Conservation (phyloP, 2,113 vertebrate genomes). For the Smithornis capensis region DNA sequence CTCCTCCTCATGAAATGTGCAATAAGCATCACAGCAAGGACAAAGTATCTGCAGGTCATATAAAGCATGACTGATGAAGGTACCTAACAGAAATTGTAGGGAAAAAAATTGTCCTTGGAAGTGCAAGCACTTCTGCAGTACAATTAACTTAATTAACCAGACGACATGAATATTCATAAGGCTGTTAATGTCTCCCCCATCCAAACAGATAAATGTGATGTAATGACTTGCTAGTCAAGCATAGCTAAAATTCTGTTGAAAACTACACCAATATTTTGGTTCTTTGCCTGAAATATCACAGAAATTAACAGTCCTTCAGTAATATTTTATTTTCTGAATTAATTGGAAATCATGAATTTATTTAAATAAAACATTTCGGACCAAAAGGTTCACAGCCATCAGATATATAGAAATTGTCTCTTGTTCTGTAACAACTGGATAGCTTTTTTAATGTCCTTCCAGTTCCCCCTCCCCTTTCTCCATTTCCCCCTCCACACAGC, state of each 20-base stretch:
- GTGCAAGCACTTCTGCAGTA: conserved; percentile 87
- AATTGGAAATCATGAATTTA: conserved; percentile 76
- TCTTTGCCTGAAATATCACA: conserved; percentile 82
- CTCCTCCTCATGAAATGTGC: not conserved
- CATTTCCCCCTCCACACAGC: conserved; percentile 45
- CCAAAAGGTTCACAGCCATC: conserved; percentile 52
- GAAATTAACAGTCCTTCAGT: conserved; percentile 78
- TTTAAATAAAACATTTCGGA: conserved; percentile 56
- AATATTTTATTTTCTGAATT: conserved; percentile 80
- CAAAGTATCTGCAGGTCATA: conserved; percentile 55
- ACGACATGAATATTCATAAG: conserved; percentile 92
- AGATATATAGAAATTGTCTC: conserved; percentile 42
- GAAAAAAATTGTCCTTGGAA: conserved; percentile 81
- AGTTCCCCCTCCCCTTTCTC: conserved; percentile 50
- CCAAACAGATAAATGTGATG: conserved; percentile 90
- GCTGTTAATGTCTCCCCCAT: conserved; percentile 89
- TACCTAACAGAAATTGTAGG: conserved; percentile 58
- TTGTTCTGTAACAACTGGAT: conserved; percentile 69
- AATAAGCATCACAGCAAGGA: conserved; percentile 36
- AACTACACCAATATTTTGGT: conserved; percentile 79
- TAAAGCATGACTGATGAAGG: conserved; percentile 66
- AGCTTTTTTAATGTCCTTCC: conserved; percentile 67
- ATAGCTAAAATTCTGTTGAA: conserved; percentile 87
- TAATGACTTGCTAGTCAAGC: conserved; percentile 90
- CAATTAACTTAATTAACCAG: conserved; percentile 97